Evolutionary conservation across 2,113 vertebrate species (phyloP), one percentile per base, ranked within the genome.

Genomic region (Anarrhichthys ocellatus): DNA sequence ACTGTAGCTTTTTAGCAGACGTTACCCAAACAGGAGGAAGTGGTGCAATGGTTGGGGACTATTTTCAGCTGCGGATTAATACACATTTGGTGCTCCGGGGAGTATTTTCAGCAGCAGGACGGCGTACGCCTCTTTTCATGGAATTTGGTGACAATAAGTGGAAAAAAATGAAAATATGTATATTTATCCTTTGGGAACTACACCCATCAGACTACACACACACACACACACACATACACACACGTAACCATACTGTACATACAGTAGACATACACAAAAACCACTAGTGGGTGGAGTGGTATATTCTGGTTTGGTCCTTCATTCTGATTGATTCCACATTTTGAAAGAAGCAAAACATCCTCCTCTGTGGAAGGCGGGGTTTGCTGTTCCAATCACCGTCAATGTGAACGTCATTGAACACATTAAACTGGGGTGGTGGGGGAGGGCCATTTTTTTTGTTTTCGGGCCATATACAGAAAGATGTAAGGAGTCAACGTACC

Each of bases 251-350:
- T 9, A 70, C 44, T 24, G 34, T 62, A 74, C 27, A 18, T 67
- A 46, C 22, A 58, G 46, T 14, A 70, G 63, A 73, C 59, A 59
- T 48, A 18, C 54, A 87, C 78, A 70, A 61, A 50, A 73, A 79
- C 82, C 76, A 29, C 81, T 80, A 50, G 42, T 22, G 77, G 84
- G 68, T 73, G 81, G 78, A 88, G 79, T 76, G 29, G 69, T 40
- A 22, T 66, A 44, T 70, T 87, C 65, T 73, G 63, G 59, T 78
- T 62, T 54, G 44, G 75, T 59, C 78, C 76, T 65, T 72, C 63
- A 62, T 64, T 27, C 64, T 70, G 81, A 88, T 83, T 86, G 76
- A 83, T 77, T 89, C 85, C 87, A 91, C 78, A 81, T 86, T 87
- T 89, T 76, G 65, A 69, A 59, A 56, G 63, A 64, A 63, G 63